Evolutionary conservation across 2,797 vertebrate genomes (phyloP).

Genomic region (Botia kubotai): DNA sequence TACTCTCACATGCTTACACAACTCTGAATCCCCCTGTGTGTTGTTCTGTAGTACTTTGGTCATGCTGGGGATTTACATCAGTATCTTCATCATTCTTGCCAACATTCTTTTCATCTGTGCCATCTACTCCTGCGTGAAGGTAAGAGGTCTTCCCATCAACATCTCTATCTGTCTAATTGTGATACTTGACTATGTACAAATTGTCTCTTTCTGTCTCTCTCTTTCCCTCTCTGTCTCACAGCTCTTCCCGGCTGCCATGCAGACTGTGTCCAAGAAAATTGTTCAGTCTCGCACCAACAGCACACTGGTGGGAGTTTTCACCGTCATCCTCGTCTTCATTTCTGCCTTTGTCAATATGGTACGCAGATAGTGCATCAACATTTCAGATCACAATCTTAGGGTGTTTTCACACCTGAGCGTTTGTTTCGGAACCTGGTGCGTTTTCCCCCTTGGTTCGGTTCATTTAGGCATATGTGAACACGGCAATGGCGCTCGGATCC

Average conservation of each 20-base stretch:
- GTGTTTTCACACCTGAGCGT: too few species aligned
- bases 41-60: slow-evolving; percentile 81
- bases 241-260: slow-evolving; percentile 87
- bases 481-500: too few species aligned
- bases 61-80: slow-evolving; percentile 88
- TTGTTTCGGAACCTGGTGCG: too few species aligned
- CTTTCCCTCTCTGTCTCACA: slow-evolving; percentile 57
- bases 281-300: slow-evolving; percentile 91
- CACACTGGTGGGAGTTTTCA: slow-evolving; percentile 88
- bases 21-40: background rate
- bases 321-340: slow-evolving; percentile 90
- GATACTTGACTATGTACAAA: background rate
- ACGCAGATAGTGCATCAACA: slow-evolving; percentile 16
- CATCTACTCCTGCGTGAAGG: slow-evolving; percentile 90
- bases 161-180: background rate
- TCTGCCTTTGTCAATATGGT: slow-evolving; percentile 94
- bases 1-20: background rate
- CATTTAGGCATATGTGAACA: too few species aligned
- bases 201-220: background rate
- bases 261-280: slow-evolving; percentile 87
- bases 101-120: slow-evolving; percentile 90
- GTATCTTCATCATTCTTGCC: slow-evolving; percentile 87
- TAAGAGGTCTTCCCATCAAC: slow-evolving; percentile 53
- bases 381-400: slow-evolving; percentile 14
- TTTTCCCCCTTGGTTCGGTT: too few species aligned